Base-by-base conservation (phyloP, 2,113 vertebrate species). In the Nannospalax galili region DNA sequence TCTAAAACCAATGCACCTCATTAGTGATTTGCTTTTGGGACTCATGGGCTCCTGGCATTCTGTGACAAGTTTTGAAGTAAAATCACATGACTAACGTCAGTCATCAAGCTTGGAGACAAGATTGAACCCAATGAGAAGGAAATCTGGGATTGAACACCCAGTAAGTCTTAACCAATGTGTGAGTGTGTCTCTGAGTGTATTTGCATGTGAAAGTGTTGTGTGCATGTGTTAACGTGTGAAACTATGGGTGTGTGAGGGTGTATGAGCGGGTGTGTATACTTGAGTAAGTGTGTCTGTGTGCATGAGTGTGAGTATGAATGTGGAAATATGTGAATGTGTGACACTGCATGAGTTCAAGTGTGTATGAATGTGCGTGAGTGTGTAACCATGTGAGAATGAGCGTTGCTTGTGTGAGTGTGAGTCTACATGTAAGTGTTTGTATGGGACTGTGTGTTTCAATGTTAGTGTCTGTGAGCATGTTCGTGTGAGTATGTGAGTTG, bases 121-220 rank as follows among this genome's bases (percentile, higher is more conserved):
- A 24, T 2, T 12, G 88, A 72, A 28, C n/a, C n/a, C n/a, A n/a
- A 19, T 35, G 14, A 86, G 7, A 6, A 65, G n/a, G 67, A 2
- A 48, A 52, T 26, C 37, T n/a, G 6, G 35, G n/a, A 52, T 12
- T 24, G 65, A 93, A 2, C 22, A 11, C 1, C 32, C 7, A 62
- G 11, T 28, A 75, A 48, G 1, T 52, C n/a, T 42, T n/a, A 35
- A 22, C 2, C 0, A n/a, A n/a, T 3, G 1, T 11, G 3, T 40
- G 14, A 48, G 74, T 35, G 24, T 67, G 22, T 17, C 26, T 22
- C 60, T 32, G 78, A 11, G 77, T 52, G 75, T 35, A 5, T 78
- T 14, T 52, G 58, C 35, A 3, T 69, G 19, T 24, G 64, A 35
- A 30, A 69, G 65, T 37, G 26, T 3, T n/a, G 42, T 32, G 26